Evolutionary conservation across 2,113 vertebrate genomes (phyloP).

Genomic region (Daboia siamensis): DNA sequence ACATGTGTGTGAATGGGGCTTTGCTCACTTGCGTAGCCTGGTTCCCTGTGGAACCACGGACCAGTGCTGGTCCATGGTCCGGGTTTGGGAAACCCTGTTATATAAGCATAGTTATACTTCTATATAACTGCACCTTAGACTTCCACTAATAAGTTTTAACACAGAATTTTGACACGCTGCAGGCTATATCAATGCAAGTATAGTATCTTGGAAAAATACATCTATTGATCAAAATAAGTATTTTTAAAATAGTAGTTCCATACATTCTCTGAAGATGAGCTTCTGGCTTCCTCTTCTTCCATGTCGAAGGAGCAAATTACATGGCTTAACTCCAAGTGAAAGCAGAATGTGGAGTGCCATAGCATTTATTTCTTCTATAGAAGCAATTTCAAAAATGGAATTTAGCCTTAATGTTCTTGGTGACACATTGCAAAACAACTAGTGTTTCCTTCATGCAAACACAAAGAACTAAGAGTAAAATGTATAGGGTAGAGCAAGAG

Average conservation of each 20-base stretch:
- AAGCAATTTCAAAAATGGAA: conserved; percentile 20
- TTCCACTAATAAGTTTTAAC: neutral
- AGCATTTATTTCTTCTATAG: neutral
- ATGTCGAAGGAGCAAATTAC: neutral
- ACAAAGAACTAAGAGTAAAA: neutral
- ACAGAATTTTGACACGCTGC: neutral
- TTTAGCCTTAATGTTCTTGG: neutral
- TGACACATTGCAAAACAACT: neutral
- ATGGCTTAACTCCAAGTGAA: neutral
- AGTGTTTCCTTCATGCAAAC: neutral
- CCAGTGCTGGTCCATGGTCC: too few relatives aligned
- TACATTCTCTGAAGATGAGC: neutral
- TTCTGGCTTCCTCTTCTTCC: neutral
- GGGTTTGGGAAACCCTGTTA: neutral
- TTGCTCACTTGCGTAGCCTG: too few relatives aligned
- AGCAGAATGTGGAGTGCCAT: neutral
- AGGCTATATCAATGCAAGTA: neutral
- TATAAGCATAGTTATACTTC: neutral
- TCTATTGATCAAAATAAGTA: neutral
- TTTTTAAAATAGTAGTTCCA: neutral
- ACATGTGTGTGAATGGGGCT: too few relatives aligned
- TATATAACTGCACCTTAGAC: neutral
- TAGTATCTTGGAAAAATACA: neutral
- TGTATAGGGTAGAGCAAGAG: neutral
- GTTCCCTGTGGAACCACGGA: too few relatives aligned